Base-by-base conservation (phyloP, 2,113 vertebrate genomes). In the Xenus cinereus region DNA sequence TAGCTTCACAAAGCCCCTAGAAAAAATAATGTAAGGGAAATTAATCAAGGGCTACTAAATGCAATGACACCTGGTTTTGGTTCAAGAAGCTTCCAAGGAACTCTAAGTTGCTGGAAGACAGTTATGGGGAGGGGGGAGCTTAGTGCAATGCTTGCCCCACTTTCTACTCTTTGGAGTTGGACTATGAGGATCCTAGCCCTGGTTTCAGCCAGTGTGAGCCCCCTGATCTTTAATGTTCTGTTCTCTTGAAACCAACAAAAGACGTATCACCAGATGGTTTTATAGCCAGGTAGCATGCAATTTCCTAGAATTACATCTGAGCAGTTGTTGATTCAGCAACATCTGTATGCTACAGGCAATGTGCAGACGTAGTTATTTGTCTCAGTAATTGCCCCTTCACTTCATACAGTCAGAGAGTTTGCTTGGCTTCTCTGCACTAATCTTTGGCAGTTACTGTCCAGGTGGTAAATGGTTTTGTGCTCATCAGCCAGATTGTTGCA, bases 291-390 rank as follows among this genome's bases (percentile, higher is more conserved):
- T 23, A 69, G 37, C 26, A 53, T 11, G 46, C 39, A 43, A 28
- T 54, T 50, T 75, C 68, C 46, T 54, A 54, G 45, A 71, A 60
- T 50, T 64, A 43, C 41, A 66, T 35, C 30, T 62, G 21, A 71
- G 71, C 35, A 53, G 35, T 7, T 86, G 51, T 39, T 93, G 37
- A 53, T 85, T 78, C 50, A 17, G 0, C 50, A 62, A 45, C 0
- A 0, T 12, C 56, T 46, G n/a, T 22, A n/a, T 45, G 24, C 39
- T 68, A 43, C 7, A 24, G 63, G 28, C 23, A 53, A 53, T 0
- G 0, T 18, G 5, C 35, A 74, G 73, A 18, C 4, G 14, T 6
- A 0, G 1, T 32, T 84, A 37, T 89, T 50, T 62, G 60, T 50
- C 67, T 79, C 48, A 41, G 15, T 63, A 68, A 68, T 10, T 75